Conservation (phyloP, 2,113 vertebrate genomes). For the Aramus guarauna region DNA sequence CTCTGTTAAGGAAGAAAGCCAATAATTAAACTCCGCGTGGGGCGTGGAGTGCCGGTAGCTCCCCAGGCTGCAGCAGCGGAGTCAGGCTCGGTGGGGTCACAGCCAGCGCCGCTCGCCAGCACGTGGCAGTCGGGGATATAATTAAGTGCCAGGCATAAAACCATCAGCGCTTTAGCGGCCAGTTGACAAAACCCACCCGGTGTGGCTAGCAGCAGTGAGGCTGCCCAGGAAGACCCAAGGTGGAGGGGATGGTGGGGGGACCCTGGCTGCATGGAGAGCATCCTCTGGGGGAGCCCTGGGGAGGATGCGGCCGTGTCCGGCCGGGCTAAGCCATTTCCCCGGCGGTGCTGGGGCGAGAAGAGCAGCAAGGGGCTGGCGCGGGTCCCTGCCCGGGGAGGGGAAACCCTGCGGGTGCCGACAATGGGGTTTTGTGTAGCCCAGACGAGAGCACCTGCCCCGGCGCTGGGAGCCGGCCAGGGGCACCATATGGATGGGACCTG, state of each 20-base stretch:
- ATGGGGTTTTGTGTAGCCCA: not conserved
- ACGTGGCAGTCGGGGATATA: not conserved
- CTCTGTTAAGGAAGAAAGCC: slow-evolving; percentile 59
- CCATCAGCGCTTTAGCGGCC: not conserved
- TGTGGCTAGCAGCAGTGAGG: accelerated
- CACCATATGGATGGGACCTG: slow-evolving; percentile 12
- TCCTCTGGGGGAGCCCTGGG: not conserved
- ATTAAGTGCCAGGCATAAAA: slow-evolving; percentile 2
- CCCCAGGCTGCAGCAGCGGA: not conserved
- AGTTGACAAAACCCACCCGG: not conserved
- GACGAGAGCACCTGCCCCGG: not conserved
- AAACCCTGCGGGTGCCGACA: not conserved
- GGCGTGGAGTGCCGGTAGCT: slow-evolving; percentile 1
- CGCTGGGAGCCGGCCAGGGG: not conserved
- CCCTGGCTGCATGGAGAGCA: not conserved
- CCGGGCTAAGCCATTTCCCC: not conserved
- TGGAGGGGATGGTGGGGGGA: not conserved
- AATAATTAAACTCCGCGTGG: slow-evolving; percentile 57
- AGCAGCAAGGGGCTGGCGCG: not conserved
- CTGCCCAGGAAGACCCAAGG: not conserved
- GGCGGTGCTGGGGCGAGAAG: not conserved
- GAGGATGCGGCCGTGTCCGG: accelerated
- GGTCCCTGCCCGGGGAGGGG: not conserved
- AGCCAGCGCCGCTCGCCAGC: not conserved
- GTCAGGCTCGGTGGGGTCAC: not conserved